Evolutionary conservation across 2,797 vertebrate species (phyloP).

Genomic region (Tangara arthus): DNA sequence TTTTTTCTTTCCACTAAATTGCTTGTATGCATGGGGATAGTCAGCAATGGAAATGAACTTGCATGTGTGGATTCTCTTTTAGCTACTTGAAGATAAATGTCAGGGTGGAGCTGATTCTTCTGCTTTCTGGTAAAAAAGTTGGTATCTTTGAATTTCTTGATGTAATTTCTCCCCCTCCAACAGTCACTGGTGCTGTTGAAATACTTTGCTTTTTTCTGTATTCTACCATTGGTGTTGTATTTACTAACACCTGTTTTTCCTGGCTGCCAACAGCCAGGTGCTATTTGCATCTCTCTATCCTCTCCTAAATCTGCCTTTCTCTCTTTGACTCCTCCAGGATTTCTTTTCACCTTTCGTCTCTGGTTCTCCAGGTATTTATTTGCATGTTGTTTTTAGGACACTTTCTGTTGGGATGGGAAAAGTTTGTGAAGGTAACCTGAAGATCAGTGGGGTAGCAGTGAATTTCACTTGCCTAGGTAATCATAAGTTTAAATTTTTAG

Average conservation of each 20-base stretch:
- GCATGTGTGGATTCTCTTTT: not conserved
- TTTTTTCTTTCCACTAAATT: not conserved
- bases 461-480: constrained; percentile 20
- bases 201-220: not conserved
- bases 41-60: not conserved
- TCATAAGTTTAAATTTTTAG: not conserved
- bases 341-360: not conserved
- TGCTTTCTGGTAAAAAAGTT: not conserved
- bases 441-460: not conserved
- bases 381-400: not conserved
- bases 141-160: not conserved
- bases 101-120: not conserved
- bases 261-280: not conserved
- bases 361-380: not conserved
- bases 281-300: not conserved
- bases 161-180: accelerated
- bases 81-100: not conserved
- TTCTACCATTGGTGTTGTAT: not conserved
- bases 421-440: not conserved
- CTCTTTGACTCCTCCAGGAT: not conserved
- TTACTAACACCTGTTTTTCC: not conserved
- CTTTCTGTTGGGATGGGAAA: not conserved
- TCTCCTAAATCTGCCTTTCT: not conserved
- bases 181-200: not conserved
- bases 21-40: not conserved